Base-by-base conservation (phyloP, 37 sponge, comb jelly and placozoan species). In the Crambe crambe region DNA sequence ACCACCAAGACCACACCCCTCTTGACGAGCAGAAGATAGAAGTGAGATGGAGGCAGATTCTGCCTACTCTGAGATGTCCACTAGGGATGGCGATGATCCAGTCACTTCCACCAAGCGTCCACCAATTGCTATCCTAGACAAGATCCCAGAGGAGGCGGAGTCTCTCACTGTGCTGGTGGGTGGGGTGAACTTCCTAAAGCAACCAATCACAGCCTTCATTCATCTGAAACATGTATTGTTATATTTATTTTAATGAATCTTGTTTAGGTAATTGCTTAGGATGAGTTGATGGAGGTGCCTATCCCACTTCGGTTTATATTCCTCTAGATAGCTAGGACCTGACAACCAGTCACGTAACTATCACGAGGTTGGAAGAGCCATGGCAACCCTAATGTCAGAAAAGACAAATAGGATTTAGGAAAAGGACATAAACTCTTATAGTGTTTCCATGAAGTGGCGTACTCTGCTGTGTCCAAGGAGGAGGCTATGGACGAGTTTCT, bases 111-210 rank as follows among this genome's bases (percentile, higher is more conserved):
- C n/a, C 42, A 32, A 30, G 22, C 63, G 23, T 3, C 34, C 40
- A 54, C 47, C 1, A 4, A 77, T 37, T 17, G 42, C 5, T 1
- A 35, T 80, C 40, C 61, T 87, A 77, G 80, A 81, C 56, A 92
- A 92, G 74, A 71, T 98, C 8, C 94, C 94, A 3, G 84, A 81
- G 22, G 90, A 84, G 27, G 80, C 96, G 0, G 98, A 98, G 68
- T 94, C 94, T 12, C 86, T 87, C 37, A 92, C 90, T 86, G 98
- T 98, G 9, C 83, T 98, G 12, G 97, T 98, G 18, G 99, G 99
- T 30, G 90, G 89, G 37, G 78, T 96, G 57, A 90, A 96, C 62
- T 91, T 87, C 57, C 90, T 97, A 36, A 36, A 80, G 0, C 82
- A 87, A 20, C 79, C 96, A 41, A 84, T 98, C 56, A 84, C 95